Base-by-base conservation (phyloP, 2,113 vertebrate genomes). In the Trogon melanurus region DNA sequence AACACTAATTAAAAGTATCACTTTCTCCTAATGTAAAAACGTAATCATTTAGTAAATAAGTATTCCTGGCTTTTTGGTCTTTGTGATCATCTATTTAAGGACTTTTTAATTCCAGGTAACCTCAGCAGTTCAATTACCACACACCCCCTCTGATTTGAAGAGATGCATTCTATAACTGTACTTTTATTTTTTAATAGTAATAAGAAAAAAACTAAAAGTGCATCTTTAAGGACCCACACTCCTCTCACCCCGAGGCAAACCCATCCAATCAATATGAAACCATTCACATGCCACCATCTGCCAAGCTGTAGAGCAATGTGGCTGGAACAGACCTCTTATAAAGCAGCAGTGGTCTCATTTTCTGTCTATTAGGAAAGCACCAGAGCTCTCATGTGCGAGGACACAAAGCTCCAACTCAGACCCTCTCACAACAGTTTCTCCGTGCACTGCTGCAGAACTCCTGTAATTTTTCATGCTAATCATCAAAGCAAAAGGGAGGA, bases 271-370 rank as follows among this genome's bases (percentile, higher is more conserved):
- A 99, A 99, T 99, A 98, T 97, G 97, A 98, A 98, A 96, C 98
- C 98, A 98, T 98, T 99, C 99, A 99, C 97, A 98, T 98, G 83
- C 96, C 97, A 98, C 98, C 98, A 99, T 99, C 99, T 99, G 98
- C 98, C 98, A 97, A 95, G 97, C 97, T 98, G 98, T 96, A 95
- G 98, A 99, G 95, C 69, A 95, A 97, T 97, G 98, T 98, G 98
- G 98, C 98, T 97, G 86, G 91, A 98, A 98, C 97, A 98, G 96
- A 98, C 94, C 97, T 98, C 96, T 96, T 97, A 95, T 22, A 96
- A 96, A 98, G 97, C 97, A 93, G 93, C 97, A 96, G 95, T 94
- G 88, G 94, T 98, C 97, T 98, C 97, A 97, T 98, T 98, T 97
- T 97, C 97, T 98, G 97, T 93, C 94, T 96, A 98, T 97, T 97